Percentiles rank a stretch among this genome's conserved stretches.
These are phyloP conservation scores for Ophioninae sp. DNA, from an alignment of 2,888 invertebrate genomes.

Conservation along the genomic window DNA sequence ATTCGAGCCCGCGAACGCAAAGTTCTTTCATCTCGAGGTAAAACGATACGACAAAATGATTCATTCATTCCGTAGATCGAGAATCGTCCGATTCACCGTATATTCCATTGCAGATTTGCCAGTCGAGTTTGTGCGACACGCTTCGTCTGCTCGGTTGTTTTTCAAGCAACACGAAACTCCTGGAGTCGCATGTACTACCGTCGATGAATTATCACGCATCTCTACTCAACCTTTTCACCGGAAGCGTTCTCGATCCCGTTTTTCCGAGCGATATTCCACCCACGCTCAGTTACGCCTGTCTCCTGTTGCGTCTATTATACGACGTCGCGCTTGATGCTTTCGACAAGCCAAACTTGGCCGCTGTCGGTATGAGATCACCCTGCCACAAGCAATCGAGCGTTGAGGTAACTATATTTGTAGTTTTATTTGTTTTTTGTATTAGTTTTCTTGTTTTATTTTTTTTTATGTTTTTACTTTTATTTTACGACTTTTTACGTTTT, in stretches of 20 bases:
- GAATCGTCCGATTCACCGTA: background rate
- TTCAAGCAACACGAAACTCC: slow-evolving; percentile 82
- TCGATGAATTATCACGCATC: slow-evolving; percentile 78
- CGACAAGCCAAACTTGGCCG: slow-evolving; percentile 90
- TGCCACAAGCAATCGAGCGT: slow-evolving; percentile 85
- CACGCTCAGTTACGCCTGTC: slow-evolving; percentile 90
- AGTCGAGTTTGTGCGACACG: slow-evolving; percentile 96
- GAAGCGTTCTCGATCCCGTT: slow-evolving; percentile 87
- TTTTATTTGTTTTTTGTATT: no score
- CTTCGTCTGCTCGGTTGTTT: slow-evolving; percentile 96
- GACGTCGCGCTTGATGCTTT: slow-evolving; percentile 98
- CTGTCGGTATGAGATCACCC: slow-evolving; percentile 85
- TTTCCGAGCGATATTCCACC: slow-evolving; percentile 89
- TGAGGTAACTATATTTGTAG: slow-evolving; percentile 82
- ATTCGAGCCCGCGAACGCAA: slow-evolving; percentile 99
- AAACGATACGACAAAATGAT: slow-evolving; percentile 54
- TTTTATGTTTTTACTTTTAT: no score
- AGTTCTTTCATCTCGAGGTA: slow-evolving; percentile 97
- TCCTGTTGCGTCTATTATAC: slow-evolving; percentile 93
- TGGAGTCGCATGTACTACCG: slow-evolving; percentile 80
- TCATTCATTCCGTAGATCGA: background rate
- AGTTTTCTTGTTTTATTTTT: no score
- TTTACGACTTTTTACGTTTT: no score
- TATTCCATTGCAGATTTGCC: slow-evolving; percentile 87
- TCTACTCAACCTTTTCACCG: slow-evolving; percentile 89